Evolutionary conservation across 2,888 invertebrate species (phyloP), one percentile per base, ranked within the genome.

Genomic region (Pristionchus arcanus): DNA sequence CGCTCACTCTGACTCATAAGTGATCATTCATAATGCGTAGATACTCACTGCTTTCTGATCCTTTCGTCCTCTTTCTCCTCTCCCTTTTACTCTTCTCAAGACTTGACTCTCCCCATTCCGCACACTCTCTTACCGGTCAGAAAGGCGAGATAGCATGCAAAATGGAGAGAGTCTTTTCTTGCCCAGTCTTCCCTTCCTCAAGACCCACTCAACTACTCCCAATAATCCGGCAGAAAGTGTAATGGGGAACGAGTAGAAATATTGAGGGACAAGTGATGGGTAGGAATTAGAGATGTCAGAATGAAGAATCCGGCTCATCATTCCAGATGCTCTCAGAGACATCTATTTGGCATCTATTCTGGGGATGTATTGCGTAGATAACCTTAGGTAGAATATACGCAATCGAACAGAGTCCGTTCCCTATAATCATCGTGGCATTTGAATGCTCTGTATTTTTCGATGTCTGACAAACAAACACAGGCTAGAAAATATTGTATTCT

Each of bases 161-260:
- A n/a, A n/a, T n/a, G n/a, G n/a, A n/a, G n/a, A n/a, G n/a, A n/a
- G n/a, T n/a, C n/a, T n/a, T n/a, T 63, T 4, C 9, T 21, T 63
- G 21, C 5, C 11, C 63, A 16, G 5, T 11, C 63, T 63, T 63
- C 66, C 66, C 4, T 21, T 16, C 19, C 59, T 19, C 59, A 21
- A 63, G 63, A 25, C 63, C 59, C 63, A 25, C 63, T 63, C 63
- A 63, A 63, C 63, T 63, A 21, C 59, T 31, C 34, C 68, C 68
- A 68, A 68, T 68, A 68, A 68, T 68, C 68, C 37, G 63, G 34
- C 15, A 77, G 77, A 7, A 53, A 81, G 81, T 49, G 81, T 81
- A 81, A 53, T 81, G n/a, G 49, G 53, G 28, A 53, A 81, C 34
- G 31, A 42, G 81, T 11, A 81, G 53, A 19, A 53, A 42, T 42